Percentiles rank a stretch among this genome's conserved stretches.
These are phyloP conservation scores for Forficula auricularia DNA, from an alignment of 1,140 invertebrate species.

Conservation along the genomic window DNA sequence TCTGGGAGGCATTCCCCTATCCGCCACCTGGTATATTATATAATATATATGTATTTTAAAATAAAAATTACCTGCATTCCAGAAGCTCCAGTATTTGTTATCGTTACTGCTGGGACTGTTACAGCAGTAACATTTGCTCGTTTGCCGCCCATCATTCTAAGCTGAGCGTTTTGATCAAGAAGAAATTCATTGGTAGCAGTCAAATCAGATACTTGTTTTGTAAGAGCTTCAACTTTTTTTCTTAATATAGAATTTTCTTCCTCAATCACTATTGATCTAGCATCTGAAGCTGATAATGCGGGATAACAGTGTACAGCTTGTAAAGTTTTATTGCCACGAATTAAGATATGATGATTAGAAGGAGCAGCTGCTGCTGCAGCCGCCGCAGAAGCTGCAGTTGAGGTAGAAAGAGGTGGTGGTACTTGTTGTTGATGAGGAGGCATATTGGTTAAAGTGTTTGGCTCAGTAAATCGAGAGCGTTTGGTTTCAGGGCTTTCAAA, in stretches of 20 bases:
- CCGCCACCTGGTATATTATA: too few species aligned
- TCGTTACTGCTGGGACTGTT: slow-evolving; percentile 16
- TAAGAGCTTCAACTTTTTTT: slow-evolving; percentile 54
- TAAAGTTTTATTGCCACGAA: too few species aligned
- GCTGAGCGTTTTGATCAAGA: slow-evolving; percentile 59
- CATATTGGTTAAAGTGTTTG: too few species aligned
- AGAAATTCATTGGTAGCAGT: slow-evolving; percentile 68
- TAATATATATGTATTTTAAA: too few species aligned
- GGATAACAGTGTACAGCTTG: slow-evolving; percentile 24
- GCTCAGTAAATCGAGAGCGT: slow-evolving; percentile 10
- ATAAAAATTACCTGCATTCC: slow-evolving; percentile 16
- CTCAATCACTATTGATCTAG: slow-evolving; percentile 38
- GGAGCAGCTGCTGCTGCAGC: too few species aligned
- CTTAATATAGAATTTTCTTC: slow-evolving; percentile 55
- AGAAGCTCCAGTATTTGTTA: slow-evolving; percentile 14
- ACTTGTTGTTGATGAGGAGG: too few species aligned
- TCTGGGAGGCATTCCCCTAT: too few species aligned
- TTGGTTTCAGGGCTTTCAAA: slow-evolving; percentile 15
- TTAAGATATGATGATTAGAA: too few species aligned
- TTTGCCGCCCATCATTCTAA: slow-evolving; percentile 43
- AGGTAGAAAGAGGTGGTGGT: too few species aligned
- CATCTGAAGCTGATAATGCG: slow-evolving; percentile 27
- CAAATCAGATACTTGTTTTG: slow-evolving; percentile 47
- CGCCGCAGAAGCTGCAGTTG: too few species aligned
- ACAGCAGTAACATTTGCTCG: slow-evolving; percentile 32